Percentiles rank a stretch among this genome's conserved stretches.
These are phyloP conservation scores for Felis chaus DNA, from an alignment of 2,113 vertebrate genomes.

Conservation along the genomic window DNA sequence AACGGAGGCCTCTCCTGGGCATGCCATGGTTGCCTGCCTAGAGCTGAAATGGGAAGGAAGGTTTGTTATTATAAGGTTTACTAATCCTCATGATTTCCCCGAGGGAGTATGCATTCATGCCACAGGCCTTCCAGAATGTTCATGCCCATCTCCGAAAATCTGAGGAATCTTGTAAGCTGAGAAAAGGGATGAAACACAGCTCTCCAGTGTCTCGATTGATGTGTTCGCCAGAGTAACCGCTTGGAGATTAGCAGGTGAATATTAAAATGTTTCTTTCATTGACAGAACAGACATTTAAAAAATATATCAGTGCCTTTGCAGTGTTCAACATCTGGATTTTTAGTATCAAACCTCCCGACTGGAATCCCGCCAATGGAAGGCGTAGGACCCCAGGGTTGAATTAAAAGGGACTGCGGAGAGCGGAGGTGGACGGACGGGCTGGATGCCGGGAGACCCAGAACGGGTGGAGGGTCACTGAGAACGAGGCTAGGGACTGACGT, in stretches of 20 bases:
- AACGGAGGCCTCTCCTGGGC: not conserved
- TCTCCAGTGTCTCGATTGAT: not conserved
- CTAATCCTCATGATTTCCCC: constrained; percentile 12
- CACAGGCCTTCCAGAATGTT: constrained; percentile 41
- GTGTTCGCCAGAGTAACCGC: not conserved
- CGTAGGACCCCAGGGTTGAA: not conserved
- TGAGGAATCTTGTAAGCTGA: not conserved
- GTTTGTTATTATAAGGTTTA: not conserved
- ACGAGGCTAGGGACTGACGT: not conserved
- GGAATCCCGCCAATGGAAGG: not conserved
- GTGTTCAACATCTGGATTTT: not conserved
- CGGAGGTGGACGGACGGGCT: not conserved
- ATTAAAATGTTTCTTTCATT: not conserved
- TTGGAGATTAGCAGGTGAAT: constrained; percentile 21
- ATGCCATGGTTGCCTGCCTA: not conserved
- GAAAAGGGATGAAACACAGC: not conserved
- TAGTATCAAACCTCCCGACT: not conserved
- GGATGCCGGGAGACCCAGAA: not conserved
- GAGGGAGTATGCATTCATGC: not conserved
- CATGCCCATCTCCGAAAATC: not conserved
- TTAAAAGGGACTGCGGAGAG: not conserved
- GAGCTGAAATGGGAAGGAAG: not conserved
- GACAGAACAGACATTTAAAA: not conserved
- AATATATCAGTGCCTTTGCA: not conserved
- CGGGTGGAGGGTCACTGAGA: not conserved